Evolutionary conservation across 2,888 invertebrate genomes (phyloP).

Genomic region (Dryomyza anilis): DNA sequence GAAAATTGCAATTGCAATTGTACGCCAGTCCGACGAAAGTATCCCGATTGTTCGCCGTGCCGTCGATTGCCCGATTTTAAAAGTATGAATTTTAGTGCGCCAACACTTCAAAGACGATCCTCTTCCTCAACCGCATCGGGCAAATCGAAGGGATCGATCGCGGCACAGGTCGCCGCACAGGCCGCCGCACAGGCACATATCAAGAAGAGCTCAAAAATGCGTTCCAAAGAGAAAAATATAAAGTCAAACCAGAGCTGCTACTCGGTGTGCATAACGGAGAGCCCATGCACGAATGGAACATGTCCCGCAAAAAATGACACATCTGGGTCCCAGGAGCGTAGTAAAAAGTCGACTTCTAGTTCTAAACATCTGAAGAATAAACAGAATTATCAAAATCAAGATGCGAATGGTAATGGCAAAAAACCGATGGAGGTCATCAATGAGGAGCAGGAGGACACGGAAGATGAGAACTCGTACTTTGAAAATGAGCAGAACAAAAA

Average conservation of each 20-base stretch:
- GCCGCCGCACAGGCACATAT: background rate
- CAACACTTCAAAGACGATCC: background rate
- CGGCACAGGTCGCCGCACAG: background rate
- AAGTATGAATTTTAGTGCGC: background rate
- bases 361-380: slow-evolving; percentile 29
- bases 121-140: background rate
- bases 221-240: background rate
- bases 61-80: background rate
- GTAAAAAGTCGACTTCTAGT: background rate
- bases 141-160: background rate
- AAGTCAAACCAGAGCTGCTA: background rate
- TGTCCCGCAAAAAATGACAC: background rate
- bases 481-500: slow-evolving; percentile 24
- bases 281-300: background rate
- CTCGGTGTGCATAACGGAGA: background rate
- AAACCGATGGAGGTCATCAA: slow-evolving; percentile 35
- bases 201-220: background rate
- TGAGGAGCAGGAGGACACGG: slow-evolving; percentile 32
- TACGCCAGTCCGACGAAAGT: background rate
- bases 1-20: background rate
- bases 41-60: background rate
- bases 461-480: slow-evolving; percentile 11
- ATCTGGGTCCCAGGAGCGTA: background rate
- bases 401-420: slow-evolving; percentile 1
- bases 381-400: slow-evolving; percentile 29